Evolutionary conservation across 2,888 invertebrate species (phyloP).

Genomic region (Leucoma salicis): DNA sequence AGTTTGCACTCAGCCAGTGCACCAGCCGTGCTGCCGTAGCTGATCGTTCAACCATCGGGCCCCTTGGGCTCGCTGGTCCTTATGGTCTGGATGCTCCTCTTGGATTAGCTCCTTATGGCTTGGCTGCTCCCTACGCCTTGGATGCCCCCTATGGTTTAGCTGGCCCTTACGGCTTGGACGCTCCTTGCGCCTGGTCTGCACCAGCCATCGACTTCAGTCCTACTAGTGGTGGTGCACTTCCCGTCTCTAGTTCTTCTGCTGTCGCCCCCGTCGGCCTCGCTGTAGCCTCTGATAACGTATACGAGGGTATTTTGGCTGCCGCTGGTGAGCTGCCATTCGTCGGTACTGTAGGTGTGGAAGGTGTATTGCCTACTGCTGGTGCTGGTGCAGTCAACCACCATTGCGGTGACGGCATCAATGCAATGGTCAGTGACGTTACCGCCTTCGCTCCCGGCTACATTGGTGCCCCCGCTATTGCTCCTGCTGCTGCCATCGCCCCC

Average conservation of each 20-base stretch:
- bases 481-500: not conserved
- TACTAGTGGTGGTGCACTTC: slow-evolving; percentile 36
- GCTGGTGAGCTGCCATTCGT: slow-evolving; percentile 44
- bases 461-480: not conserved
- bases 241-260: slow-evolving; percentile 32
- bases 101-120: slow-evolving; percentile 3
- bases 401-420: slow-evolving; percentile 32
- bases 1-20: slow-evolving; percentile 18
- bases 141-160: not conserved
- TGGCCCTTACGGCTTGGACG: not conserved
- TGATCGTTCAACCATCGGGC: slow-evolving; percentile 6
- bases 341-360: slow-evolving; percentile 38
- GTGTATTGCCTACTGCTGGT: slow-evolving; percentile 36
- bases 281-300: slow-evolving; percentile 41
- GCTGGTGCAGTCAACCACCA: slow-evolving; percentile 33
- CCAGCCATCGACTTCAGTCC: slow-evolving; percentile 6
- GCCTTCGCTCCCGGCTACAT: not conserved
- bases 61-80: not conserved
- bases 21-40: slow-evolving; percentile 15
- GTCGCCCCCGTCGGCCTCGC: slow-evolving; percentile 38
- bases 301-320: slow-evolving; percentile 34
- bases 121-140: slow-evolving; percentile 1
- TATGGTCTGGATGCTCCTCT: not conserved
- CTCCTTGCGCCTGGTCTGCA: slow-evolving; percentile 2
- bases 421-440: slow-evolving; percentile 3